A percentile compares a stretch with the other conserved stretches of the same genome.
phyloP scores from a whole-genome alignment of 2,888 invertebrate genomes.

The Chamaedrilus cognettii region DNA sequence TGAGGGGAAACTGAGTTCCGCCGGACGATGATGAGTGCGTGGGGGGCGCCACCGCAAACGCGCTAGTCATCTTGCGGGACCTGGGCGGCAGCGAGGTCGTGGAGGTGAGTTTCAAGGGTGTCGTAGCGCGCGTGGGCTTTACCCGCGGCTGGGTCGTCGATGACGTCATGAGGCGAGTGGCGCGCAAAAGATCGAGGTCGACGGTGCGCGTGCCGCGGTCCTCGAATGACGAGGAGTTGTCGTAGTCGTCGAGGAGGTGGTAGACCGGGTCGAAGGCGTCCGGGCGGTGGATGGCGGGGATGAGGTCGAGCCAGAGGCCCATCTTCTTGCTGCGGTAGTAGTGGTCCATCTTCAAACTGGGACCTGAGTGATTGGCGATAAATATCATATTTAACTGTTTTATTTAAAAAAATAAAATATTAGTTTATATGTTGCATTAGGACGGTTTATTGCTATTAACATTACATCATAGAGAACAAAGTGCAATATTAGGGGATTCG shows the following conservation, averaged over 20 bases:
- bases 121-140: too few relatives aligned
- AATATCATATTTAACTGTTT: neutral
- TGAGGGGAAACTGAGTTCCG: too few relatives aligned
- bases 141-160: neutral
- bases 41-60: too few relatives aligned
- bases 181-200: neutral
- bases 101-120: too few relatives aligned
- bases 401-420: neutral
- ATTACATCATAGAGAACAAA: too few relatives aligned
- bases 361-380: conserved; percentile 1
- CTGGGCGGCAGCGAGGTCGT: too few relatives aligned
- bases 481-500: too few relatives aligned
- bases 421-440: too few relatives aligned
- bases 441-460: too few relatives aligned
- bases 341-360: conserved; percentile 52
- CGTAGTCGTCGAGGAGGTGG: conserved; percentile 80
- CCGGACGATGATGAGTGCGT: too few relatives aligned
- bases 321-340: conserved; percentile 94
- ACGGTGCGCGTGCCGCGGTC: conserved; percentile 3
- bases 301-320: conserved; percentile 92
- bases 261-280: conserved; percentile 81
- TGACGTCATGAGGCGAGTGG: neutral
- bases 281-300: conserved; percentile 83
- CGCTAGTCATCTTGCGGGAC: too few relatives aligned
- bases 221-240: conserved; percentile 64